Base-by-base conservation (phyloP, 2,113 vertebrate genomes). In the Fulmarus glacialis region DNA sequence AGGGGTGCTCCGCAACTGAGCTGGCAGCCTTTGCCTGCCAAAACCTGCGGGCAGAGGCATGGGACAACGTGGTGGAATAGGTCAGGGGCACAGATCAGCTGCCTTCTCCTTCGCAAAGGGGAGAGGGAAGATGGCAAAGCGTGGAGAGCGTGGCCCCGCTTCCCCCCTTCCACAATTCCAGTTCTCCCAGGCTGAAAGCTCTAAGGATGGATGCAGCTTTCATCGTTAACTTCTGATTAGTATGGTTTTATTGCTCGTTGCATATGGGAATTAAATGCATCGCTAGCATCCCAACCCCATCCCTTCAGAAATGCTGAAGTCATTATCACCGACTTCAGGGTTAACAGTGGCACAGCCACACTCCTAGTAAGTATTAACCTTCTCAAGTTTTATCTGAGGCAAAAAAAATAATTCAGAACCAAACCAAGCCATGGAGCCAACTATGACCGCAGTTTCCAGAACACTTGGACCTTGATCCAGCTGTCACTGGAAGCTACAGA, bases 11-110 rank as follows among this genome's bases (percentile, higher is more conserved):
- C 5, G 5, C 60, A 64, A 7, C 53, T 1, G 32, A 89, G 77
- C 77, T 50, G 70, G 38, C 1, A 0, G 75, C 66, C 81, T 80
- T 50, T 19, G 36, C 72, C 80, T 60, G 75, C 80, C 58, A 38
- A 59, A 79, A 55, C 0, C 0, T 1, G 19, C 0, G 0, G 63
- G 80, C 91, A 89, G 67, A 80, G 75, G 56, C 1, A 1, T 27
- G 78, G 82, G 66, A 71, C 73, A 42, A n/a, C 1, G 3, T 1
- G 3, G 32, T 13, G 52, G 79, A 12, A 48, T 3, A 32, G 59
- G 30, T 16, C 60, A 68, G 63, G 47, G 71, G 36, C 84, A 66
- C 60, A 70, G 79, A 43, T 11, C 23, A 4, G 22, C 63, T 56
- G 70, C 81, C 66, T 78, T 60, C 62, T 77, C 45, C 73, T 78